Evolutionary conservation across 37 sponge, comb jelly and placozoan genomes (phyloP).

Genomic region (Aphrocallistes beatrix): DNA sequence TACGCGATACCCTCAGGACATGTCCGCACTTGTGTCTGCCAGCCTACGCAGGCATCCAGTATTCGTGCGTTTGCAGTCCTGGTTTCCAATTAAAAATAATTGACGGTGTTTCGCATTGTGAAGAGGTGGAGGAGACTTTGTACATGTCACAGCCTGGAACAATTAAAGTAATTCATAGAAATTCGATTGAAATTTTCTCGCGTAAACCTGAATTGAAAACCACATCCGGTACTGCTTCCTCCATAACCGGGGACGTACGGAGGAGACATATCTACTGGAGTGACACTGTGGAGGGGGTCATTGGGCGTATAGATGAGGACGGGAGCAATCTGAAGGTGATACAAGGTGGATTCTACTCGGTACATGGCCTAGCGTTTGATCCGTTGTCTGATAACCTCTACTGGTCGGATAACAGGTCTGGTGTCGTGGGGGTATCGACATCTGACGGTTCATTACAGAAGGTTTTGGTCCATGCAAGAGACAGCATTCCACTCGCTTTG

Average conservation of each 20-base stretch:
- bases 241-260: not conserved
- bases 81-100: not conserved
- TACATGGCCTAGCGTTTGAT: not conserved
- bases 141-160: not conserved
- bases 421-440: not conserved
- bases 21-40: not conserved
- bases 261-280: not conserved
- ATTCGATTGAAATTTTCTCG: not conserved
- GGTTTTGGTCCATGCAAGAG: not conserved
- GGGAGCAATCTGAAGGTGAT: not conserved
- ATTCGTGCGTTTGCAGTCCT: not conserved
- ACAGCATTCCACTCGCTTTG: not conserved
- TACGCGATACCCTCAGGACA: not conserved
- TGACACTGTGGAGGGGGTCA: not conserved
- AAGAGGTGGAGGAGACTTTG: not conserved
- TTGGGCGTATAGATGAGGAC: not conserved
- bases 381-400: not conserved
- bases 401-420: not conserved
- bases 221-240: not conserved
- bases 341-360: not conserved
- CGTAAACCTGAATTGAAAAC: not conserved
- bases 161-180: not conserved
- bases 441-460: not conserved
- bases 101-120: not conserved
- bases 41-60: not conserved